Evolutionary conservation across 2,888 invertebrate genomes (phyloP).

Genomic region (Ornithoptera alexandrae): DNA sequence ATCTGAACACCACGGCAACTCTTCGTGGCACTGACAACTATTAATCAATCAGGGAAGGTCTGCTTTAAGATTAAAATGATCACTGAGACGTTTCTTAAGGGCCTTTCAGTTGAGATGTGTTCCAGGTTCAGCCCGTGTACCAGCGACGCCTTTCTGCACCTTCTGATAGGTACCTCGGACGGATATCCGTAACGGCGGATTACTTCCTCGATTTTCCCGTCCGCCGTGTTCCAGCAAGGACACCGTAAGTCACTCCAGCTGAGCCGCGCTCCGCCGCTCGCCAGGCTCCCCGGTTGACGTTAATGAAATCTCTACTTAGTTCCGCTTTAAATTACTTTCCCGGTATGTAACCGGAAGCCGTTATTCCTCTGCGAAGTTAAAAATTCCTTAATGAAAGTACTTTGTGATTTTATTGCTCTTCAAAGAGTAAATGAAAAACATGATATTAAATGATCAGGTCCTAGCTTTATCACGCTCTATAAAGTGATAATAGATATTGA

Average conservation of each 20-base stretch:
- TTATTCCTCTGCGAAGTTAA: constrained; percentile 16
- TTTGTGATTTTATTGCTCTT: not conserved
- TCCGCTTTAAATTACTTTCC: constrained; percentile 22
- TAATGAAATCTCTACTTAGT: constrained; percentile 24
- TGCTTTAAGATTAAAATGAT: no score
- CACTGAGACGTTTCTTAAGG: no score
- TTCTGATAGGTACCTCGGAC: no score
- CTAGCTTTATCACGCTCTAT: no score
- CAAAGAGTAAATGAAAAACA: not conserved
- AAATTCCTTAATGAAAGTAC: constrained; percentile 15
- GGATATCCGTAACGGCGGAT: not conserved
- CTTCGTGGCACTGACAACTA: no score
- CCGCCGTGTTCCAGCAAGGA: not conserved
- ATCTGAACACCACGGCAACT: no score
- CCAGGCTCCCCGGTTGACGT: constrained; percentile 16
- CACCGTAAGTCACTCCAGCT: constrained; percentile 5
- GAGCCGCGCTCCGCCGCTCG: not conserved
- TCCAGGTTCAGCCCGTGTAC: no score
- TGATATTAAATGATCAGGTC: no score
- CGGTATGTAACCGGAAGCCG: constrained; percentile 10
- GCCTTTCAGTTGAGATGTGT: no score
- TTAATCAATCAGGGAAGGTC: no score
- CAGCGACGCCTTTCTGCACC: no score
- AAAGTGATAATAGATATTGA: no score
- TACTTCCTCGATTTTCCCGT: not conserved